Conservation (phyloP, 2,113 vertebrate species). For the Balaeniceps rex region DNA sequence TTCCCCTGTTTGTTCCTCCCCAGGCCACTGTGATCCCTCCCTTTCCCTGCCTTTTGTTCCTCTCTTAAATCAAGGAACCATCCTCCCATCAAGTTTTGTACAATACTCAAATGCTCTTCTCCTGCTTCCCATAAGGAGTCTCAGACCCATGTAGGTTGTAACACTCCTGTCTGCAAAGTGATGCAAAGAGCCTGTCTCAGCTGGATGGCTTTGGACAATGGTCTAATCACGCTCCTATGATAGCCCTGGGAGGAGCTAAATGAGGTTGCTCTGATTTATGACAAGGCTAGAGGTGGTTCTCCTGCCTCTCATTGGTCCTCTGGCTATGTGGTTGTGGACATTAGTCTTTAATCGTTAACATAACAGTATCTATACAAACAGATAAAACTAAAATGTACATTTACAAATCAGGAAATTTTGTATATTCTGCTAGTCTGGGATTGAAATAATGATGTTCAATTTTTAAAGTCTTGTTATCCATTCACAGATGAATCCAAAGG, state of each 20-base stretch:
- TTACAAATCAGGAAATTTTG: background rate
- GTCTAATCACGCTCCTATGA: background rate
- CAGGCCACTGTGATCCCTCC: background rate
- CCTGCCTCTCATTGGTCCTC: background rate
- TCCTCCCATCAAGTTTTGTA: background rate
- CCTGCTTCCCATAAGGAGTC: background rate
- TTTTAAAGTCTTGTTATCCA: background rate
- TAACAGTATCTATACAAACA: background rate
- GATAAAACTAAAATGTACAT: background rate
- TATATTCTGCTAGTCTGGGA: background rate
- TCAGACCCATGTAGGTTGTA: background rate
- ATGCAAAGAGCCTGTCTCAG: background rate
- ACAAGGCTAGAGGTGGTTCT: background rate
- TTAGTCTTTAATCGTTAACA: background rate
- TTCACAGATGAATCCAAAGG: background rate
- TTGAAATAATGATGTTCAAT: background rate
- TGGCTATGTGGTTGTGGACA: background rate
- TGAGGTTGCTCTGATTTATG: background rate
- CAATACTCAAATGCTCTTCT: background rate
- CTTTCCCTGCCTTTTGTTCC: background rate
- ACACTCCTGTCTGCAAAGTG: background rate
- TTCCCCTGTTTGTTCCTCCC: background rate
- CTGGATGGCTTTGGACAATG: background rate
- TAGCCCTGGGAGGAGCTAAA: background rate
- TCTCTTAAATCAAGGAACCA: background rate